A percentile compares a stretch with the other conserved stretches of the same genome.
These are phyloP conservation scores for Parthenolecanium corni DNA, from an alignment of 2,888 invertebrate genomes.

Conservation along the genomic window DNA sequence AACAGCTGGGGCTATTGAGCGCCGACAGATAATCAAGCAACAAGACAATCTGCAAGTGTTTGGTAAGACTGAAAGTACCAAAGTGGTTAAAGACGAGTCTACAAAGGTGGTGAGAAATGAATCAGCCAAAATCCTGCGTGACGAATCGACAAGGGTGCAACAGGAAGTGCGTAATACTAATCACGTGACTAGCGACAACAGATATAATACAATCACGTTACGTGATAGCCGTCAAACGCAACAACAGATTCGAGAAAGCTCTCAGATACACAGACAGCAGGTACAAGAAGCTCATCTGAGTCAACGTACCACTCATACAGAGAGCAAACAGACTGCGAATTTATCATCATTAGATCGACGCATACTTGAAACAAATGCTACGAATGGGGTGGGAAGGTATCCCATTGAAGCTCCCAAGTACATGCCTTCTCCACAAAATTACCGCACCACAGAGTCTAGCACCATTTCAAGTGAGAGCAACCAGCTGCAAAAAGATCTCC, in stretches of 20 bases:
- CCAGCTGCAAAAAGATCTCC: no score
- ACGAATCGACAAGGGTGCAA: constrained; percentile 22
- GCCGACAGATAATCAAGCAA: constrained; percentile 41
- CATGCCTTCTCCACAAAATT: no score
- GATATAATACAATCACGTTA: constrained; percentile 13
- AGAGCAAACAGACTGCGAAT: constrained; percentile 3
- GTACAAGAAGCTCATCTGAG: background rate
- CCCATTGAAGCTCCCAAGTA: no score
- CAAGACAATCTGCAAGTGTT: constrained; percentile 35
- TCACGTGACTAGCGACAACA: constrained; percentile 41
- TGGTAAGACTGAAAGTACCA: constrained; percentile 31
- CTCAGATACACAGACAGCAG: background rate
- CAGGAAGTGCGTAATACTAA: constrained; percentile 32
- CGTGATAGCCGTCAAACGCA: constrained; percentile 1
- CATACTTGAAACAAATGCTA: constrained; percentile 9
- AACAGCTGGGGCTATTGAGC: constrained; percentile 38
- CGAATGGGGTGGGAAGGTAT: background rate
- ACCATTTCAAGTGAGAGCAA: no score
- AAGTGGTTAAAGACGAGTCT: background rate
- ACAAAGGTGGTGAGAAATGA: background rate
- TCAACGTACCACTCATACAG: background rate
- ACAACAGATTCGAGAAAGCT: background rate
- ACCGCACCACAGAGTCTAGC: no score
- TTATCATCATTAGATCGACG: constrained; percentile 5
- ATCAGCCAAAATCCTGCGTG: background rate